Evolutionary conservation across 2,797 vertebrate species (phyloP).

Genomic region (Typhlichthys subterraneus): DNA sequence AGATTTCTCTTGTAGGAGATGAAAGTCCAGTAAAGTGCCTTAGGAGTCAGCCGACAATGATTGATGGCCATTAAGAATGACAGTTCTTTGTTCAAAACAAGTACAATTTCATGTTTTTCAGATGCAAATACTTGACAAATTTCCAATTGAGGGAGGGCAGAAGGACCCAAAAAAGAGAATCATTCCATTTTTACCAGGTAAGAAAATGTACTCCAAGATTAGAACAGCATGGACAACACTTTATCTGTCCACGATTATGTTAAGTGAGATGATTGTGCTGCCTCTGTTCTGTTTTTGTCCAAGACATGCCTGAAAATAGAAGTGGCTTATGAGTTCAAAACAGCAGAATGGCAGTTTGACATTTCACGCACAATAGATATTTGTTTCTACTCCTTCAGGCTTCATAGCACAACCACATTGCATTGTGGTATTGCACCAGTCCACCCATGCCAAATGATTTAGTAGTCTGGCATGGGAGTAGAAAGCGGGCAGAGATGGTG

Average conservation of each 20-base stretch:
- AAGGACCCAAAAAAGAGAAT: conserved; percentile 96
- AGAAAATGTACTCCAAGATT: not conserved
- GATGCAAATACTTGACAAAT: conserved; percentile 96
- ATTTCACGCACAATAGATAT: conserved; percentile 30
- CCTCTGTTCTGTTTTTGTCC: conserved; percentile 1
- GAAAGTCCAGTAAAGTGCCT: conserved; percentile 19
- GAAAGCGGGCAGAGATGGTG: conserved; percentile 53
- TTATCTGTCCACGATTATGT: not conserved
- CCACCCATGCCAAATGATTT: conserved; percentile 49
- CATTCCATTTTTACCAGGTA: conserved; percentile 91
- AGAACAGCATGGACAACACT: not conserved
- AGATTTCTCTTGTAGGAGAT: conserved; percentile 28
- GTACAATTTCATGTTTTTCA: conserved; percentile 49
- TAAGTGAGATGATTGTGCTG: not conserved
- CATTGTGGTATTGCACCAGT: conserved; percentile 44
- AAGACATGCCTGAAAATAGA: not conserved
- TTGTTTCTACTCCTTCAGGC: conserved; percentile 34
- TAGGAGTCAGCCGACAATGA: conserved; percentile 6
- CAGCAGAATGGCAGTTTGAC: conserved; percentile 10
- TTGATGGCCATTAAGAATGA: not conserved
- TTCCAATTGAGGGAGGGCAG: conserved; percentile 94
- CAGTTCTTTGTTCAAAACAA: not conserved
- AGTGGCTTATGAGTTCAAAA: not conserved
- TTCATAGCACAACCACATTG: conserved; percentile 36
- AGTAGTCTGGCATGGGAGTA: conserved; percentile 48